These are phyloP conservation scores for Sweltsa coloradensis DNA, from an alignment of 1,140 invertebrate genomes.

Conservation along the genomic window DNA sequence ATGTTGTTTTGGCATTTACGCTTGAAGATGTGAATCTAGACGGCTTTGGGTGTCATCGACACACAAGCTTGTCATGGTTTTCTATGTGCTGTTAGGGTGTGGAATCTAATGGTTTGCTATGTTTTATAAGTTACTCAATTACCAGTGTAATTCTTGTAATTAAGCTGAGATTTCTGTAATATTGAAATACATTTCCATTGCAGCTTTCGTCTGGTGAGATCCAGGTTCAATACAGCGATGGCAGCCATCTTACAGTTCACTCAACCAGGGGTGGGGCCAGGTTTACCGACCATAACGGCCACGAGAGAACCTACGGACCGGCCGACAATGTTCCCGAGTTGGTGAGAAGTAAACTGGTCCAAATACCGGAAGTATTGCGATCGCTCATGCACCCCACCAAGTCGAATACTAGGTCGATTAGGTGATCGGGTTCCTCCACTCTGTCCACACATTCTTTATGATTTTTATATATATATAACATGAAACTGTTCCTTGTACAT, in stretches of 20 bases:
- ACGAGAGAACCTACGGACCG: neutral
- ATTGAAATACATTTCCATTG: neutral
- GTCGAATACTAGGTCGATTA: too few species aligned
- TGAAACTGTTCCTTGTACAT: too few species aligned
- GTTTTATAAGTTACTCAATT: neutral
- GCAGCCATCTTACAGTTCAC: neutral
- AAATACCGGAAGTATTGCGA: neutral
- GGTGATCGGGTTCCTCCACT: too few species aligned
- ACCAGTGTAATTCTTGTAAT: neutral
- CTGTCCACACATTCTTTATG: too few species aligned
- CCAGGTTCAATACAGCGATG: conserved; percentile 1
- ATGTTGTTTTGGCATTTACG: too few species aligned
- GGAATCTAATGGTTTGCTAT: too few species aligned
- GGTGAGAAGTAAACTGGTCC: neutral
- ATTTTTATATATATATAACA: too few species aligned
- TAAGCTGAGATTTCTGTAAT: too few species aligned
- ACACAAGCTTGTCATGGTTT: too few species aligned
- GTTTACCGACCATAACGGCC: neutral
- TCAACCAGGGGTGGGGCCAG: neutral
- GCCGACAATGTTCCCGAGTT: conserved; percentile 1
- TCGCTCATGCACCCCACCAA: conserved; percentile 4
- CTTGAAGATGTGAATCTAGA: too few species aligned
- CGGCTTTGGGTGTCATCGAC: too few species aligned
- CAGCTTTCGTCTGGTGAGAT: conserved; percentile 4
- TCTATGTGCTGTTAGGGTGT: too few species aligned